Base-by-base conservation (phyloP, 2,888 invertebrate species). In the Lithosia quadra region DNA sequence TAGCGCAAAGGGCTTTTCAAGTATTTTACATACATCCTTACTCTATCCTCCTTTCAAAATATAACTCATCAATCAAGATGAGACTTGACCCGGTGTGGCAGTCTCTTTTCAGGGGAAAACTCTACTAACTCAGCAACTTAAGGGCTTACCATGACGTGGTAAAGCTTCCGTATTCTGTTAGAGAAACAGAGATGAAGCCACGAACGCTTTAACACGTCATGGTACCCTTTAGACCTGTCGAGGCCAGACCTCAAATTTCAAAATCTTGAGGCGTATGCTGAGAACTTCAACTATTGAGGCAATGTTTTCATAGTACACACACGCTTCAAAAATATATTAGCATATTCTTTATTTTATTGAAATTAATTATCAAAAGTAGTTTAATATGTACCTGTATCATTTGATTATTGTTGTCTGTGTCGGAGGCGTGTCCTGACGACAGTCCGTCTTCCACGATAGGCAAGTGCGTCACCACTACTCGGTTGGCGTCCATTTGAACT, bases 361-460 rank as follows among this genome's bases (percentile, higher is more conserved):
- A n/a, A 53, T 28, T 5, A n/a, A 53, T 18, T n/a, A 53, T 21
- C 10, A 21, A 11, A 21, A n/a, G 28, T 21, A 21, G 5, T 1
- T 3, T 13, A 21, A n/a, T 28, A 56, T 33, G 33, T 58, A 87
- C 88, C 84, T 86, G 78, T 76, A 79, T 71, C 53, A 86, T 86
- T 72, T 88, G 97, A 90, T 98, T 98, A 87, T 98, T 98, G 88
- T 98, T 98, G 92, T 99, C 99, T 0, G 97, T 97, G 87, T 99
- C 99, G 75, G 98, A 98, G 1, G 97, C 98, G 88, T 99, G 99
- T 2, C 99, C 99, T 53, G 99, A 99, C 2, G 99, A 99, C 69
- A 99, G 95, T 0, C 99, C 99, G 90, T 99, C 99, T 88, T 99
- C 99, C 59, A 99, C 96, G 21, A 98, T 97, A 0, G 99, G 99